These are phyloP conservation scores for Pomacea canaliculata DNA, from an alignment of 2,888 invertebrate genomes.

Conservation along the genomic window DNA sequence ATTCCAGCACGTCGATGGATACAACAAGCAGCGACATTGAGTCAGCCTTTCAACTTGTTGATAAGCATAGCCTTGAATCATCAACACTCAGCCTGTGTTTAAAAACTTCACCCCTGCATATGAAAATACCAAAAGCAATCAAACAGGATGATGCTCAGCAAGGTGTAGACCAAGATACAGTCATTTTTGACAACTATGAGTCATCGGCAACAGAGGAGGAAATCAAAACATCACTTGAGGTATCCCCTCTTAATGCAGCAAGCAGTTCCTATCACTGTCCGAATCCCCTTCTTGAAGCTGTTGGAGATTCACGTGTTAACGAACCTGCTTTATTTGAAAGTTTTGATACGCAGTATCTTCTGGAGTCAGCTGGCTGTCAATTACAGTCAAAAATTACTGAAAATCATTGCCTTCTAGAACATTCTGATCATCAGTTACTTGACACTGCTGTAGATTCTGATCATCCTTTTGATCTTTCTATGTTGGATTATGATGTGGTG, in stretches of 20 bases:
- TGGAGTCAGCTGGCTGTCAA: neutral
- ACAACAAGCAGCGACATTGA: neutral
- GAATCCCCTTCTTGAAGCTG: neutral
- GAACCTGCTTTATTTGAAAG: neutral
- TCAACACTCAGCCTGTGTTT: slow-evolving; percentile 3
- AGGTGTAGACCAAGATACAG: neutral
- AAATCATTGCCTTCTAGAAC: neutral
- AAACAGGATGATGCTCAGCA: neutral
- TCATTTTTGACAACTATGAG: neutral
- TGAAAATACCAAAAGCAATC: neutral
- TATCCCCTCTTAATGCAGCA: neutral
- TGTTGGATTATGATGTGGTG: neutral
- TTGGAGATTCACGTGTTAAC: neutral
- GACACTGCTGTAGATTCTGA: neutral
- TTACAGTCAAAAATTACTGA: neutral
- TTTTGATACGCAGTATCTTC: neutral
- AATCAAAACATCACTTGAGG: neutral
- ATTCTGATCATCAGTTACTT: neutral
- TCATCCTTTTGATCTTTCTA: neutral
- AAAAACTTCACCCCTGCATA: neutral
- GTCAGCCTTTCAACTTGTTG: neutral
- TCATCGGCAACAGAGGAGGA: neutral
- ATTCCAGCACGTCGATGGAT: neutral
- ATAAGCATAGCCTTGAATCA: neutral
- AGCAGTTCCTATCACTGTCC: neutral